These are phyloP conservation scores for Notodonta ziczac DNA, from an alignment of 2,888 invertebrate genomes.

Conservation along the genomic window DNA sequence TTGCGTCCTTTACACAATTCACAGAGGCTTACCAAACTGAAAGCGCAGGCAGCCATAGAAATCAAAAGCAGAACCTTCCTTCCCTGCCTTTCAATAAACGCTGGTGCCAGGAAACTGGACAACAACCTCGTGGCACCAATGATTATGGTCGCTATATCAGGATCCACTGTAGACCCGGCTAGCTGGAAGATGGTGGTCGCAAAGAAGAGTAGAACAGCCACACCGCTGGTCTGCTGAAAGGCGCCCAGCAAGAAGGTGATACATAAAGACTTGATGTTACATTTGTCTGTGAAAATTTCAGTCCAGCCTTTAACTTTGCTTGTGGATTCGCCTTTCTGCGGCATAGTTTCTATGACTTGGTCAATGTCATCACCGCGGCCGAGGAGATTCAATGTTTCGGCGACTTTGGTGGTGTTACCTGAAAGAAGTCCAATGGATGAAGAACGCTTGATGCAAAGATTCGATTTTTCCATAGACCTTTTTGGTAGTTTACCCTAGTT, in stretches of 20 bases:
- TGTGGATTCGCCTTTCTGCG: slow-evolving; percentile 5
- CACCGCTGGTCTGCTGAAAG: slow-evolving; percentile 52
- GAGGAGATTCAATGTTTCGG: slow-evolving; percentile 44
- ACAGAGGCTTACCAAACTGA: slow-evolving; percentile 18
- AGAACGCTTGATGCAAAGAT: no score
- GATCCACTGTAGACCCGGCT: slow-evolving; percentile 48
- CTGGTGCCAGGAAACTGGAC: slow-evolving; percentile 45
- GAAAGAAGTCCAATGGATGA: slow-evolving; percentile 11
- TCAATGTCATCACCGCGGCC: slow-evolving; percentile 46
- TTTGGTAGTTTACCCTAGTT: no score
- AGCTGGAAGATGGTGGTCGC: slow-evolving; percentile 51
- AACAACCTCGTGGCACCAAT: slow-evolving; percentile 42
- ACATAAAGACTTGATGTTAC: slow-evolving; percentile 48
- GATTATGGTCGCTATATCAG: slow-evolving; percentile 52
- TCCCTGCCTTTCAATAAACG: slow-evolving; percentile 52
- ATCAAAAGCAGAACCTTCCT: slow-evolving; percentile 47
- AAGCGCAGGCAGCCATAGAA: slow-evolving; percentile 38
- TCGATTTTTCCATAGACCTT: no score
- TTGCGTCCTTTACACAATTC: no score
- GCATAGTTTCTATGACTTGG: slow-evolving; percentile 27
- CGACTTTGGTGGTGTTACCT: slow-evolving; percentile 46
- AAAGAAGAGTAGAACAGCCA: slow-evolving; percentile 48
- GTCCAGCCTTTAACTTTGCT: slow-evolving; percentile 30
- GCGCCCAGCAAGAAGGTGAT: slow-evolving; percentile 45
- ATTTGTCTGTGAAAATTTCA: slow-evolving; percentile 39